Conservation (phyloP, 92 coral and sea anemone species). For the Actinernus sp. region DNA sequence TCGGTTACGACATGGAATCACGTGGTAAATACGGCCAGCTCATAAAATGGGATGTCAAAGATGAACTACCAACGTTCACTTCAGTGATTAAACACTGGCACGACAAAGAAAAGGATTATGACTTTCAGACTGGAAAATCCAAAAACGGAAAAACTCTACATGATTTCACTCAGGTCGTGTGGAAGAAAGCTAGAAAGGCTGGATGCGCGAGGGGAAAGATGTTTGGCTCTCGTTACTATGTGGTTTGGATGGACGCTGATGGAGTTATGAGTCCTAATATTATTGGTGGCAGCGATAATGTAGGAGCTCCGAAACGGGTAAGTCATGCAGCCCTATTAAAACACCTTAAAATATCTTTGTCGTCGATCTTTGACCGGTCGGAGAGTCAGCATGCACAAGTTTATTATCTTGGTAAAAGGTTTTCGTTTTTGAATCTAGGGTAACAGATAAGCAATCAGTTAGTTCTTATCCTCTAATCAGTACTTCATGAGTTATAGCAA, state of each 20-base stretch:
- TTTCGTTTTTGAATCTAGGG: no score
- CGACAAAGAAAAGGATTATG: slow-evolving; percentile 79
- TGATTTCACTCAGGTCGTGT: slow-evolving; percentile 87
- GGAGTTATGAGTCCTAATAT: slow-evolving; percentile 61
- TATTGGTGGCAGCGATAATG: slow-evolving; percentile 33
- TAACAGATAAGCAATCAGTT: no score
- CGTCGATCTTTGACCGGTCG: no score
- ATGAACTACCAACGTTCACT: slow-evolving; percentile 71
- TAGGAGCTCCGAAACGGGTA: slow-evolving; percentile 77
- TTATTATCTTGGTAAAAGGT: no score
- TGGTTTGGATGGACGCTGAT: slow-evolving; percentile 94
- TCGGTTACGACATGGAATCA: slow-evolving; percentile 85
- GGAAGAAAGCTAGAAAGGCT: slow-evolving; percentile 84
- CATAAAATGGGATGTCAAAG: slow-evolving; percentile 89
- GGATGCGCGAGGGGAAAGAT: slow-evolving; percentile 79
- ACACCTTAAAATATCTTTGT: no score
- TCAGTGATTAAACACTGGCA: slow-evolving; percentile 89
- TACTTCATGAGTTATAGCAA: no score
- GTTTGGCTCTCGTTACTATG: slow-evolving; percentile 84
- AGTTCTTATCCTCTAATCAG: no score
- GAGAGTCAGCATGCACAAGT: no score
- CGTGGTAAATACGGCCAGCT: slow-evolving; percentile 89
- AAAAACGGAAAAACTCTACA: slow-evolving; percentile 82
- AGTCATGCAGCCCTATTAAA: no score
- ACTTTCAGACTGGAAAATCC: slow-evolving; percentile 63